These are phyloP conservation scores for Vultur gryphus DNA, from an alignment of 2,797 vertebrate genomes.

Conservation along the genomic window DNA sequence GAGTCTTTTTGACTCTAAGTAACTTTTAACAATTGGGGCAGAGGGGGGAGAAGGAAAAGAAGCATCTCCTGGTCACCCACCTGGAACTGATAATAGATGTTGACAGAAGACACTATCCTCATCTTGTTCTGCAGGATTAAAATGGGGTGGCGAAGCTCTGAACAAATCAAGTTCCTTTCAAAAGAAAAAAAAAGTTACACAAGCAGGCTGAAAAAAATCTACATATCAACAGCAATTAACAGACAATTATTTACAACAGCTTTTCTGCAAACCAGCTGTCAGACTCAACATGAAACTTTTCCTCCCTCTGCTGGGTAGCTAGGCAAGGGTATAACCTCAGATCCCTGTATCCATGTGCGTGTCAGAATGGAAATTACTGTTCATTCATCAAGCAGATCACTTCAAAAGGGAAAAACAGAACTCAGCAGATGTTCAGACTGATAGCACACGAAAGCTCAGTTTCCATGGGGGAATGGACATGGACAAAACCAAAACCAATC, in stretches of 20 bases:
- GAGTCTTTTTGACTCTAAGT: not conserved
- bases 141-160: conserved; percentile 71
- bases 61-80: conserved; percentile 48
- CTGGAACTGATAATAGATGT: conserved; percentile 69
- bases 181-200: not conserved
- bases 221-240: not conserved
- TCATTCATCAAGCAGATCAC: not conserved
- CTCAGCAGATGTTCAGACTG: not conserved
- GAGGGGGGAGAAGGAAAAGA: not conserved
- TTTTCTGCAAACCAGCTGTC: not conserved
- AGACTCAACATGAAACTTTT: not conserved
- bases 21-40: not conserved
- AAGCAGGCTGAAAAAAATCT: not conserved
- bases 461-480: rapidly evolving
- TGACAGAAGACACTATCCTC: conserved; percentile 64
- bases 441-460: not conserved
- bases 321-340: not conserved
- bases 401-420: not conserved
- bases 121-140: conserved; percentile 73
- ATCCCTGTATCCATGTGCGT: not conserved
- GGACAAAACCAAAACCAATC: not conserved
- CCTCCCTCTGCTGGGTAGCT: not conserved
- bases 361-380: not conserved
- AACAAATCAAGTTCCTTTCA: conserved; percentile 79
- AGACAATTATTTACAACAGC: not conserved